Conservation (phyloP, 2,113 vertebrate species). For the Antennarius striatus region DNA sequence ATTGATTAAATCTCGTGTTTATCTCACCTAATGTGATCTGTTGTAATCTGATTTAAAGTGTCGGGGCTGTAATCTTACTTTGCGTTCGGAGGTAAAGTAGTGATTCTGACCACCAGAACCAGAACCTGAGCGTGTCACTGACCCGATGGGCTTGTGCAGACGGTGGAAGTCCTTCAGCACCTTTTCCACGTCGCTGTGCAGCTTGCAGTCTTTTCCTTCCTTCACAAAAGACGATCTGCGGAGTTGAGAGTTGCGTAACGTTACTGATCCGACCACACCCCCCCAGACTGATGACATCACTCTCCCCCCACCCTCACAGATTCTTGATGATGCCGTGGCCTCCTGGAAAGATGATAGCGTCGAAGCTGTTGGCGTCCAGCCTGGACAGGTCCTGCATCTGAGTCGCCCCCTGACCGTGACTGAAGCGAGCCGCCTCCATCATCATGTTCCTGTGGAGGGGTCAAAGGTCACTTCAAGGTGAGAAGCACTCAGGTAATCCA, state of each 20-base stretch:
- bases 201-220: slow-evolving; percentile 79
- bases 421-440: slow-evolving; percentile 76
- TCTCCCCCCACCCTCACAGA: slow-evolving; percentile 63
- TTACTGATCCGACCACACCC: not conserved
- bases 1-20: too few species aligned
- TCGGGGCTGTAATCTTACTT: too few species aligned
- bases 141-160: slow-evolving; percentile 79
- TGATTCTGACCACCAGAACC: too few species aligned
- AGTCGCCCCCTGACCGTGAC: slow-evolving; percentile 70
- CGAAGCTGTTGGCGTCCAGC: slow-evolving; percentile 75
- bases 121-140: slow-evolving; percentile 21
- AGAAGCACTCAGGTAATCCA: not conserved
- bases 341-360: slow-evolving; percentile 79
- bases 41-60: too few species aligned
- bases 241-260: not conserved
- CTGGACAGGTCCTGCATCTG: slow-evolving; percentile 77
- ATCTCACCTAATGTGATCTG: too few species aligned
- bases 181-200: slow-evolving; percentile 72
- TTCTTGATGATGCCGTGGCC: slow-evolving; percentile 78
- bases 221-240: slow-evolving; percentile 74
- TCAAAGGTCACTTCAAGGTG: slow-evolving; percentile 2
- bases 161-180: slow-evolving; percentile 80
- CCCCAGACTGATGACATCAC: not conserved
- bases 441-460: slow-evolving; percentile 71
- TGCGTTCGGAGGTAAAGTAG: too few species aligned